Base-by-base conservation (phyloP, 1,140 invertebrate genomes). In the Brachionus asplanchnoidis region DNA sequence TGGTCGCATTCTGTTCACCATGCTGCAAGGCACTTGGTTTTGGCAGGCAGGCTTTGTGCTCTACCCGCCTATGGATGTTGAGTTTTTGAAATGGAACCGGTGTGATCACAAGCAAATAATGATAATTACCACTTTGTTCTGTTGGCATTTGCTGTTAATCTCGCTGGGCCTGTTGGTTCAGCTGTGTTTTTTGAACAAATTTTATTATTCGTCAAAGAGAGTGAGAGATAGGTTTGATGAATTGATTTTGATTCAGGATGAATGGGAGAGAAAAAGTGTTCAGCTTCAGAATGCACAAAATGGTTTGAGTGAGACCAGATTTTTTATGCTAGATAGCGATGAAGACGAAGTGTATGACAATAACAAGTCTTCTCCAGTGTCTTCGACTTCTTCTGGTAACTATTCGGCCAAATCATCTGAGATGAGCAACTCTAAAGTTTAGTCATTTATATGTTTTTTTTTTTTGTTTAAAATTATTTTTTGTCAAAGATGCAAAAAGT, bases 21-120 rank as follows among this genome's bases (percentile, higher is more conserved):
- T 91, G 5, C 85, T 91, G 26, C 91, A 92, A 85, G 91, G 91
- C 7, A 90, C 90, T 0, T 92, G 91, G 91, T 92, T 92, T 87
- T 90, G 88, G 86, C 90, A 91, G 85, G 87, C 91, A 11, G 91
- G 89, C 0, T 91, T 91, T 87, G 90, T 91, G 77, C 86, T 92
- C 23, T 91, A 91, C 86, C 90, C 89, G 20, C 91, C 91, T 8
- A 56, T 88, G 12, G 40, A 46, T 23, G 42, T 3, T 53, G 73
- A 26, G 1, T 50, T 23, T 20, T 11, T 77, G 11, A 77, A 77
- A 50, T 91, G 90, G 89, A 86, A 89, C 23, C 66, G 85, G 12
- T 86, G 89, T 0, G 86, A 89, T 84, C 90, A 91, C 85, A 85
- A 86, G 12, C 86, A 90, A 78, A 88, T 90, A 86, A 91, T 91